Evolutionary conservation across 2,888 invertebrate species (phyloP), one percentile per base, ranked within the genome.

Genomic region (Eumacrocentrus americanus): DNA sequence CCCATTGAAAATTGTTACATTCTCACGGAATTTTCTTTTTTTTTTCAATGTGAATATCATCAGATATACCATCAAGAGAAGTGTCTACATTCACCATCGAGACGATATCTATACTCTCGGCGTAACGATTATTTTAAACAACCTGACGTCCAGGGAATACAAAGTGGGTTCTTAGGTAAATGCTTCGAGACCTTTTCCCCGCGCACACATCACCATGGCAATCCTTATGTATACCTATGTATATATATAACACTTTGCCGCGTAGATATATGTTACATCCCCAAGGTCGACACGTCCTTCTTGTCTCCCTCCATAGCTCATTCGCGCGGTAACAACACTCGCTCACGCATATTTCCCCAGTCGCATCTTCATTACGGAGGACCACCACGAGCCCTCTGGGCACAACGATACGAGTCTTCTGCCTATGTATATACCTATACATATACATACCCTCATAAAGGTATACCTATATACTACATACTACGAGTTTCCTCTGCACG

Each of bases 111-210:
- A n/a, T n/a, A n/a, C n/a, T n/a, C 52, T 34, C 66, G 63, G 48
- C 58, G 63, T 73, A 77, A 74, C 74, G 75, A 77, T 79, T 77
- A 78, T 76, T 76, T 76, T 71, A 72, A 77, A 77, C 70, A 74
- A 73, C 70, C 68, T 64, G 65, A 63, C 70, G 59, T 66, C 65
- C 64, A 61, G 65, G 72, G 75, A 77, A 78, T 78, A 77, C 75
- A 74, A 77, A 77, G 74, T 77, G 68, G 72, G 68, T 71, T 74
- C 73, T 78, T 78, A 76, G 69, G 73, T 72, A 76, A 79, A 78
- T 77, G 72, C n/a, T 69, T 57, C 54, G 34, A 46, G 57, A 58
- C 57, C 44, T 57, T 55, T 63, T 65, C 56, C 60, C 60, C 53
- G 59, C 58, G 62, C 63, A 12, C 18, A 16, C 9, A 37, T 18